Evolutionary conservation across 2,888 invertebrate genomes (phyloP).

Genomic region (Deilephila elpenor): DNA sequence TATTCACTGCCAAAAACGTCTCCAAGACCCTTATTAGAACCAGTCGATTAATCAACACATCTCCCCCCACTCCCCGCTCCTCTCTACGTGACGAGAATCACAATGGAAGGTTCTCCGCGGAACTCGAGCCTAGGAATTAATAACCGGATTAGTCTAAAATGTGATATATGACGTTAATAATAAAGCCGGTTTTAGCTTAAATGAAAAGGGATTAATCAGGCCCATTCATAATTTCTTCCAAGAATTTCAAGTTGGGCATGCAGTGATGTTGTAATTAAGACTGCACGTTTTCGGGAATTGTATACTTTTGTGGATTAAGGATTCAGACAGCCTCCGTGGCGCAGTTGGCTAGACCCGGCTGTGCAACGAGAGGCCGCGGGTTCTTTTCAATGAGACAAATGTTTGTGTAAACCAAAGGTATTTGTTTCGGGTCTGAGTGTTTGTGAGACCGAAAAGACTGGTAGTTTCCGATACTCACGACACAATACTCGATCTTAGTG

Average conservation of each 20-base stretch:
- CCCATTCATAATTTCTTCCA: neutral
- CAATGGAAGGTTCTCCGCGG: slow-evolving; percentile 6
- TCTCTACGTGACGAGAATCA: slow-evolving; percentile 20
- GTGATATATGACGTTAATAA: slow-evolving; percentile 16
- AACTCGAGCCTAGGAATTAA: slow-evolving; percentile 17
- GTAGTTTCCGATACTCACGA: no score
- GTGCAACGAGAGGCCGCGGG: no score
- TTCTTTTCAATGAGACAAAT: no score
- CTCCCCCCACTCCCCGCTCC: neutral
- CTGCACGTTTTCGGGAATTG: neutral
- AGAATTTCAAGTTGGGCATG: neutral
- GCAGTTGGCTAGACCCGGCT: no score
- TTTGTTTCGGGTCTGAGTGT: no score
- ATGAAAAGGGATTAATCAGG: slow-evolving; percentile 10
- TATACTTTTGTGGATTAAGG: neutral
- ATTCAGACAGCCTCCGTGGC: no score
- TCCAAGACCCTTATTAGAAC: slow-evolving; percentile 12
- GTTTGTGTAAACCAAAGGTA: no score
- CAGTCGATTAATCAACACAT: slow-evolving; percentile 24
- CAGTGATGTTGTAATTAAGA: neutral
- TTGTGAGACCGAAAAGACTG: no score
- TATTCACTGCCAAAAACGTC: slow-evolving; percentile 12
- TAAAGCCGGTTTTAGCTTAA: slow-evolving; percentile 20
- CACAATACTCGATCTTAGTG: no score
- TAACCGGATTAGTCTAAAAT: slow-evolving; percentile 11